A percentile compares a stretch with the other conserved stretches of the same genome.
phyloP scores from a whole-genome alignment of 2,888 invertebrate species.

The Rutpela maculata region DNA sequence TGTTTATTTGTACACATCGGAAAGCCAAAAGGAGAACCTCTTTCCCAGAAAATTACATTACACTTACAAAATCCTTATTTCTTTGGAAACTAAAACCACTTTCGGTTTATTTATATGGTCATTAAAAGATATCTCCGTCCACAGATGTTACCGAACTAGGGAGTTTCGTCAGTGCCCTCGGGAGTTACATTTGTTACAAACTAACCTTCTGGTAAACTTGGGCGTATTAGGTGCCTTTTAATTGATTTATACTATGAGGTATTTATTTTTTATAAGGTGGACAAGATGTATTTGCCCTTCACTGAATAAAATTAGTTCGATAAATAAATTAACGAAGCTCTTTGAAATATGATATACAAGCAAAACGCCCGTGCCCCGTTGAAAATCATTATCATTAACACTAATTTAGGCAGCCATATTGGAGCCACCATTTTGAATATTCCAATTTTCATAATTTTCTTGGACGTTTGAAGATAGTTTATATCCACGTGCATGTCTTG shows the following conservation, averaged over 20 bases:
- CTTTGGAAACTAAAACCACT: conserved; percentile 42
- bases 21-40: conserved; percentile 26
- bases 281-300: too few relatives aligned
- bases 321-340: too few relatives aligned
- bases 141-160: conserved; percentile 17
- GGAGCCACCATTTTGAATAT: too few relatives aligned
- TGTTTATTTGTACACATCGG: conserved; percentile 20
- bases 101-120: conserved; percentile 48
- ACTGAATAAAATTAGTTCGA: too few relatives aligned
- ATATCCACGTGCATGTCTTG: too few relatives aligned
- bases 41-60: conserved; percentile 30
- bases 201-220: conserved; percentile 9
- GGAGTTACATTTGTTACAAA: conserved; percentile 17
- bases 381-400: too few relatives aligned
- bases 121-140: conserved; percentile 39
- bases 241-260: neutral
- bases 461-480: too few relatives aligned
- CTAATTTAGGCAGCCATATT: too few relatives aligned
- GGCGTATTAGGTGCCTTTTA: neutral
- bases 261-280: neutral
- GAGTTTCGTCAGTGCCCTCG: conserved; percentile 10
- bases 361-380: too few relatives aligned
- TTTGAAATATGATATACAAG: too few relatives aligned
- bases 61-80: conserved; percentile 40
- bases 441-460: too few relatives aligned